Evolutionary conservation across 2,888 invertebrate species (phyloP).

Genomic region (Campoletis raptor): DNA sequence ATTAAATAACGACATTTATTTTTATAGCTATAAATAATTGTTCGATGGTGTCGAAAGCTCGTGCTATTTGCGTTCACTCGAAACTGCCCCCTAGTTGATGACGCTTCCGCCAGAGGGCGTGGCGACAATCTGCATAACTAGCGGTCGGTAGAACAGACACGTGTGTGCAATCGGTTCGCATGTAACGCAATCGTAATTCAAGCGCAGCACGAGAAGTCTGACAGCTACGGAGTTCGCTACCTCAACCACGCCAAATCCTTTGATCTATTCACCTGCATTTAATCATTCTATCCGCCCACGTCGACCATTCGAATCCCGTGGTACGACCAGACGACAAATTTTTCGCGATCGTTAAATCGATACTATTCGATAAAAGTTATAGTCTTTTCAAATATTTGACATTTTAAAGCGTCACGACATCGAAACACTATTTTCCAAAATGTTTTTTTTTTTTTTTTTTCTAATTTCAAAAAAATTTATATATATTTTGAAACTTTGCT

Average conservation of each 20-base stretch:
- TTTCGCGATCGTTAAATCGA: background rate
- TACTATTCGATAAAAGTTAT: background rate
- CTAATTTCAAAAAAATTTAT: background rate
- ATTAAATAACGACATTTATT: background rate
- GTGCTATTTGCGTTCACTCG: background rate
- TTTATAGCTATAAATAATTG: too few species aligned
- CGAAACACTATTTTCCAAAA: background rate
- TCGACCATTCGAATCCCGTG: background rate
- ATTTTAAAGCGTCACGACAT: background rate
- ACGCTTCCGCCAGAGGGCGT: constrained; percentile 9
- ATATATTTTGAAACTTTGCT: background rate
- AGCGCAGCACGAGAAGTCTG: constrained; percentile 41
- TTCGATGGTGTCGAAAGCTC: background rate
- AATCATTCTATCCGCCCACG: constrained; percentile 21
- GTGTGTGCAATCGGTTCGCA: constrained; percentile 35
- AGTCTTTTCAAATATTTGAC: background rate
- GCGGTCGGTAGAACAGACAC: constrained; percentile 31
- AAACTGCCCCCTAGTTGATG: background rate
- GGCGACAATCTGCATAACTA: constrained; percentile 18
- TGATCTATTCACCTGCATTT: constrained; percentile 53
- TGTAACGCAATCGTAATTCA: constrained; percentile 55
- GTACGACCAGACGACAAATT: background rate
- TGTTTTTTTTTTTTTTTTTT: background rate
- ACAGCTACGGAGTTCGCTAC: constrained; percentile 39
- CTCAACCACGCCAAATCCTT: constrained; percentile 23